Percentiles rank a stretch among this genome's conserved stretches.
Conservation (phyloP, 2,113 vertebrate genomes). For the Coreoperca whiteheadi region DNA sequence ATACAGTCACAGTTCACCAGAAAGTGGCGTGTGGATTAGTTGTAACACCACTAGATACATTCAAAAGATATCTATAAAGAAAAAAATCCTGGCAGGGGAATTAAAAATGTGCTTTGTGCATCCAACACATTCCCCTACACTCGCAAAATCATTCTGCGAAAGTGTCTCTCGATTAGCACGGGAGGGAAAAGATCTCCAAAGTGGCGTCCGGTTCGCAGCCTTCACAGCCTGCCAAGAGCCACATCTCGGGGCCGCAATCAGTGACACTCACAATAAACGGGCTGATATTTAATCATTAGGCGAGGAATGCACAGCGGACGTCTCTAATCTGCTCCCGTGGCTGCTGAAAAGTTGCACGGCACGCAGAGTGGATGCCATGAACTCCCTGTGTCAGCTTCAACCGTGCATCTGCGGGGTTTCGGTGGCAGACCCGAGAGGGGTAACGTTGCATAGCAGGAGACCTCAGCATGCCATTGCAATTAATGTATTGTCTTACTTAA, state of each 20-base stretch:
- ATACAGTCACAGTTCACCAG: neutral
- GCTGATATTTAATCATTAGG: slow-evolving; percentile 77
- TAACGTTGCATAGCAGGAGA: slow-evolving; percentile 68
- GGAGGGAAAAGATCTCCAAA: slow-evolving; percentile 14
- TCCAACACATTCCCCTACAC: neutral
- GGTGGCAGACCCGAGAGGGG: slow-evolving; percentile 54
- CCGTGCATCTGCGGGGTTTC: slow-evolving; percentile 39
- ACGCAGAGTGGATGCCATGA: slow-evolving; percentile 55
- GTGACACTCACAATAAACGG: slow-evolving; percentile 75
- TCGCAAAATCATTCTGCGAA: neutral
- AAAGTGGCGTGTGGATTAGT: neutral
- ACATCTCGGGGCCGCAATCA: slow-evolving; percentile 67
- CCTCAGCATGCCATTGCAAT: slow-evolving; percentile 70
- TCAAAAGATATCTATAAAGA: neutral
- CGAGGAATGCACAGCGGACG: slow-evolving; percentile 64
- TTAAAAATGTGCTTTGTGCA: neutral
- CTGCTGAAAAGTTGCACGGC: slow-evolving; percentile 55
- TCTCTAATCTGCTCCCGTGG: slow-evolving; percentile 70
- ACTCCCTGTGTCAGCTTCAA: slow-evolving; percentile 48
- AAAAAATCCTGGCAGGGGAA: neutral
- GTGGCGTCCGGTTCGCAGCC: slow-evolving; percentile 24
- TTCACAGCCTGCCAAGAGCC: slow-evolving; percentile 64
- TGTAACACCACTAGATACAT: neutral
- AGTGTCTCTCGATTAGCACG: slow-evolving; percentile 34
- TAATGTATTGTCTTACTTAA: slow-evolving; percentile 81